These are phyloP conservation scores for Ichneumoninae sp. DNA, from an alignment of 2,888 invertebrate species.

Conservation along the genomic window DNA sequence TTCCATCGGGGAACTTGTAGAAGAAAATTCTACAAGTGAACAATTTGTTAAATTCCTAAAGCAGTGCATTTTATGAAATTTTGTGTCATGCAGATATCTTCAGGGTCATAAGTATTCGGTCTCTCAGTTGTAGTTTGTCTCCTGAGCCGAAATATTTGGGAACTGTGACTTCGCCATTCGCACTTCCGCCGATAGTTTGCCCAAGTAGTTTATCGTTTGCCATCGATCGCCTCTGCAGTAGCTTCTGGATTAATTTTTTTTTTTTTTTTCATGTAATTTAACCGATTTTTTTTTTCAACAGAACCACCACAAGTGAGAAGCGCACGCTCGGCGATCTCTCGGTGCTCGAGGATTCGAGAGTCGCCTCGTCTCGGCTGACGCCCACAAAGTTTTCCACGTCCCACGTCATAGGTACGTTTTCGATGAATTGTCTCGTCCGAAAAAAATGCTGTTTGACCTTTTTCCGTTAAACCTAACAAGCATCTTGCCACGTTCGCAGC, in stretches of 20 bases:
- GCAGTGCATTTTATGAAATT: no score
- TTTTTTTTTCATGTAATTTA: neutral
- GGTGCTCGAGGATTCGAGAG: conserved; percentile 86
- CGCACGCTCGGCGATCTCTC: conserved; percentile 82
- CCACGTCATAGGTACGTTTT: conserved; percentile 86
- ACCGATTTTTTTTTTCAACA: conserved; percentile 60
- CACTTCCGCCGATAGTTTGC: neutral
- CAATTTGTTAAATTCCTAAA: no score
- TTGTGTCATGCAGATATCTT: no score
- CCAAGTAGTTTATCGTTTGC: neutral
- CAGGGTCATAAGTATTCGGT: neutral
- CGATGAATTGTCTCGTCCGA: neutral
- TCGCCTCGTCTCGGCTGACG: conserved; percentile 90
- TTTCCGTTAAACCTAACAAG: conserved; percentile 21
- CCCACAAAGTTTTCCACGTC: conserved; percentile 93
- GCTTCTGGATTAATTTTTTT: neutral
- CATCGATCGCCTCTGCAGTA: neutral
- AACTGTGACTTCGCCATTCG: conserved; percentile 19
- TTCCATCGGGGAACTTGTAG: no score
- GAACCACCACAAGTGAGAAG: conserved; percentile 85
- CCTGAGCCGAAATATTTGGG: neutral
- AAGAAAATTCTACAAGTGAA: no score
- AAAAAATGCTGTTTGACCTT: conserved; percentile 1
- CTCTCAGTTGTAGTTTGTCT: neutral
- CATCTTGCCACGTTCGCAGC: neutral